Percentiles rank a stretch among this genome's conserved stretches.
Evolutionary conservation across 2,888 invertebrate species (phyloP).

Genomic region (Drosophila bunnanda): DNA sequence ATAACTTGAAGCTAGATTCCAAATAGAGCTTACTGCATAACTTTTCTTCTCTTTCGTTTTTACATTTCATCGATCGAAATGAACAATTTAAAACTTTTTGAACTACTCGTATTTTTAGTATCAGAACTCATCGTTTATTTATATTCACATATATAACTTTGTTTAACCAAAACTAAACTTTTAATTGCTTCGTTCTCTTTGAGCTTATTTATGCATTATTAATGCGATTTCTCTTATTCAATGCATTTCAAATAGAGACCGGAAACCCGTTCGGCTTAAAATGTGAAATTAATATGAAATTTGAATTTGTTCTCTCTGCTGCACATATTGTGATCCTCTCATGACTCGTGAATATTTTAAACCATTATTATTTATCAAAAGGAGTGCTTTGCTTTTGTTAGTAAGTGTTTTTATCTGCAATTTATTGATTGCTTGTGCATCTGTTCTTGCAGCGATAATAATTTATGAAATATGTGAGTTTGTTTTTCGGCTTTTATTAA

Average conservation of each 20-base stretch:
- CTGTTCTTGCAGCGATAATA: conserved; percentile 4
- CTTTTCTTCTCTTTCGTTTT: not conserved
- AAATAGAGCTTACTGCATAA: not conserved
- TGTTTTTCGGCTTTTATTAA: conserved; percentile 5
- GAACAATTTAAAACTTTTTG: not conserved
- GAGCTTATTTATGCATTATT: conserved; percentile 7
- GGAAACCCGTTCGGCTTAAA: conserved; percentile 12
- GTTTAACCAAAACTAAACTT: conserved; percentile 1
- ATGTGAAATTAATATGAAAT: conserved; percentile 5
- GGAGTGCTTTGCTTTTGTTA: conserved; percentile 1
- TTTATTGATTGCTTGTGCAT: conserved; percentile 28
- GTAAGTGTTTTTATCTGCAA: conserved; percentile 7
- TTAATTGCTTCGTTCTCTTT: conserved; percentile 16
- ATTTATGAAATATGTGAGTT: conserved; percentile 20
- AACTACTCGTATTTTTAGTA: conserved; percentile 2
- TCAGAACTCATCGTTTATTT: not conserved
- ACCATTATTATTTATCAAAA: conserved; percentile 4
- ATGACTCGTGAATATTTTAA: conserved; percentile 12
- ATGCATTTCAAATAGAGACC: not conserved
- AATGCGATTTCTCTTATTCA: conserved; percentile 12
- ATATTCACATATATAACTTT: not conserved
- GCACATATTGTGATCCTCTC: not conserved
- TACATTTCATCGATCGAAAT: not conserved
- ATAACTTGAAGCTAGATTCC: not conserved
- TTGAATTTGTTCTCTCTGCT: conserved; percentile 11